A percentile compares a stretch with the other conserved stretches of the same genome.
phyloP scores from a whole-genome alignment of 2,888 invertebrate genomes.

The Cosmopolites sordidus region DNA sequence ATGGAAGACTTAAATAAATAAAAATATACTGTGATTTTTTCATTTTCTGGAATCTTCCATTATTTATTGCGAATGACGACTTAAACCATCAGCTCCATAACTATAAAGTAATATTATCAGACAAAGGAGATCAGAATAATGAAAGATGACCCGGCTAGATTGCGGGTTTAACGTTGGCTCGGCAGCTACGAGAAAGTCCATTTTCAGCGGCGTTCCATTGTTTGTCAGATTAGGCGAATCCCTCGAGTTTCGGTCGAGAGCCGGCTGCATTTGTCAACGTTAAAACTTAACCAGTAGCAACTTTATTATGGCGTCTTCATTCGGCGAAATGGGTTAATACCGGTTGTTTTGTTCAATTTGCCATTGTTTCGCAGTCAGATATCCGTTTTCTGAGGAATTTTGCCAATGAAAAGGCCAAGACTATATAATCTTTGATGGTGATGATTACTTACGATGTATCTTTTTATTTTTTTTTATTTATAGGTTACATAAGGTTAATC shows the following conservation, averaged over 20 bases:
- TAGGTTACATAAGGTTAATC: too few species aligned
- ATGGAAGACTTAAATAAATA: too few species aligned
- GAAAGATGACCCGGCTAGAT: constrained; percentile 44
- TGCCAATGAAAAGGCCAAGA: too few species aligned
- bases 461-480: too few species aligned
- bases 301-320: constrained; percentile 20
- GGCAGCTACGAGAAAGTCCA: constrained; percentile 36
- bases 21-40: too few species aligned
- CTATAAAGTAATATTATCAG: neutral
- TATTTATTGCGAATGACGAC: too few species aligned
- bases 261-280: constrained; percentile 37
- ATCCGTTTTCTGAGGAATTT: too few species aligned
- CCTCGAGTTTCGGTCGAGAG: constrained; percentile 32
- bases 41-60: too few species aligned
- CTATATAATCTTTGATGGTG: too few species aligned
- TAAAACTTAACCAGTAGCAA: constrained; percentile 27
- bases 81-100: too few species aligned
- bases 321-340: constrained; percentile 12
- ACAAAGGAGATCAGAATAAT: constrained; percentile 29
- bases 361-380: too few species aligned
- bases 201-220: constrained; percentile 44
- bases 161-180: constrained; percentile 22
- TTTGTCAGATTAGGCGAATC: constrained; percentile 42
- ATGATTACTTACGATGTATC: too few species aligned
- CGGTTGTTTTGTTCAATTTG: neutral